Evolutionary conservation across 2,888 invertebrate genomes (phyloP), one percentile per base, ranked within the genome.

Genomic region (Thyatira batis): DNA sequence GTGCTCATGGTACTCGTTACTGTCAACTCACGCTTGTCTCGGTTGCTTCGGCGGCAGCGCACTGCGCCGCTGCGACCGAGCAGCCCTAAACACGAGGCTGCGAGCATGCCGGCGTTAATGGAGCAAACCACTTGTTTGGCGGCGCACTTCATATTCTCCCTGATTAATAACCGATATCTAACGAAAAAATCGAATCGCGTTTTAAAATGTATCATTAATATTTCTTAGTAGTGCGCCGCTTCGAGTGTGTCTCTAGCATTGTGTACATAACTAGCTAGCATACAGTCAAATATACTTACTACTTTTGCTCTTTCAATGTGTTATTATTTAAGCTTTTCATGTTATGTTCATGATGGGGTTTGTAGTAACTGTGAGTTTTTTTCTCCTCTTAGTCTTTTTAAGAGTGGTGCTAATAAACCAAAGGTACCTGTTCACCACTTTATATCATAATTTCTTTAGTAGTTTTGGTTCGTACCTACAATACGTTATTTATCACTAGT

Each of bases 1-100:
- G 98, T 98, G 93, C 96, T 97, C 95, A 98, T 98, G 98, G 98
- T 98, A 96, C 91, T 90, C 91, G 88, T 82, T 84, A 79, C 78
- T 84, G 80, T 86, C 93, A 93, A 90, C 88, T 85, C 81, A 81
- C 84, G 85, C 86, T 87, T 87, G 86, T 76, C 87, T 87, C 87
- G 87, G 86, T 84, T 85, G 83, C 82, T 76, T 63, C 78, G 81
- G n/a, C n/a, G n/a, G 81, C 71, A 67, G 77, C 76, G 71, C 67
- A 58, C 71, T 71, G 79, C 81, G 85, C 82, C 82, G 82, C 79
- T 71, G 81, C 86, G 89, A 88, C 87, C 89, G 90, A 92, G 89
- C 91, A 90, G 91, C 91, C 91, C 90, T 81, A 92, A 89, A 88
- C 74, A 91, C 91, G 90, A 89, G 91, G 91, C 90, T 91, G 90